Evolutionary conservation across 2,797 vertebrate species (phyloP), one percentile per base, ranked within the genome.

Genomic region (Basileuterus tristriatus): DNA sequence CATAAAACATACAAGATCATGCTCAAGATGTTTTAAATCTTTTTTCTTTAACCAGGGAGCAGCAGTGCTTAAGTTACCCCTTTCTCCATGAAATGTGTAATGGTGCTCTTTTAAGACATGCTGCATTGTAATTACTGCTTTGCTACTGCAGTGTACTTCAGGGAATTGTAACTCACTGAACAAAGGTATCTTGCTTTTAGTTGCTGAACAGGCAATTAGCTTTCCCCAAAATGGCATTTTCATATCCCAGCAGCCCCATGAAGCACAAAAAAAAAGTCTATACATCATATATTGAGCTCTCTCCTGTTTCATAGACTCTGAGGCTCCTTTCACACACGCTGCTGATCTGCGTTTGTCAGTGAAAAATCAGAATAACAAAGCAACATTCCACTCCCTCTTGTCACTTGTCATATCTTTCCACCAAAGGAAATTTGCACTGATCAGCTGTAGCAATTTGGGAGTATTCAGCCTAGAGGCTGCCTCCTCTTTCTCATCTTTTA

Each of bases 131-230:
- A 92, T 94, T 96, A 90, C 67, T 95, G 37, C 83, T 69, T 76
- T 86, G 83, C 58, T 83, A 77, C 34, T 96, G 69, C 87, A 76
- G 82, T 77, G 84, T 95, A 93, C 91, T 93, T 95, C 83, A 91
- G 95, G 79, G 70, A 94, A 97, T 92, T 96, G 90, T 80, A 94
- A 92, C 59, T 92, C 81, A 59, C 87, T 91, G 59, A 93, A 93
- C 72, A 95, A 94, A 97, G 91, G 75, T 96, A 82, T 50, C 75
- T 95, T 93, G 94, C 96, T 83, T 89, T 92, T 95, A 89, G 84
- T 96, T 95, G 93, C 78, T 92, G 74, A 97, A 92, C 85, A 92
- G 52, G 74, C 67, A 95, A 96, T 96, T 91, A 90, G 53, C 91
- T 97, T 93, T 83, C 84, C 74, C 89, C 71, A 70, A 89, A 96